These are phyloP conservation scores for Fundulus diaphanus DNA, from an alignment of 2,797 vertebrate genomes.

Conservation along the genomic window DNA sequence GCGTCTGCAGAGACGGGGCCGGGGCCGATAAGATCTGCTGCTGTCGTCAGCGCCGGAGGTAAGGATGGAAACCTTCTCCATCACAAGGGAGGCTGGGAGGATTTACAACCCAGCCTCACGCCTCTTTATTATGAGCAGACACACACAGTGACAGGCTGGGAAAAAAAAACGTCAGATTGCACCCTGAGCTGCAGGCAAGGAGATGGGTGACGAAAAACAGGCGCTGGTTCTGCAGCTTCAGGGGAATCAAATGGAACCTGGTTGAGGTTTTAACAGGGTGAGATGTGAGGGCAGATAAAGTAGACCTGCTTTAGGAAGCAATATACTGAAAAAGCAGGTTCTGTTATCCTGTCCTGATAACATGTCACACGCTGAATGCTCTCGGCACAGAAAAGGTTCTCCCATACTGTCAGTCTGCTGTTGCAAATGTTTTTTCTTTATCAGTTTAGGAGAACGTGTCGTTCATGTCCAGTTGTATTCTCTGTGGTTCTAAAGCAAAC, in stretches of 20 bases:
- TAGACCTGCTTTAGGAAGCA: neutral
- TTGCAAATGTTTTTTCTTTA: no score
- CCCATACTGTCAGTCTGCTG: no score
- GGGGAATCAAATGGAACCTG: neutral
- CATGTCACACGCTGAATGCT: no score
- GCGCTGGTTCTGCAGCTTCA: neutral
- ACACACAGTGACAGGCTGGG: conserved; percentile 20
- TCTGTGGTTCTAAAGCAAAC: no score
- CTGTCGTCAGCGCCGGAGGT: conserved; percentile 35
- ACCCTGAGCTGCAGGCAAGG: conserved; percentile 2
- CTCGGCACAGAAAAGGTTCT: no score
- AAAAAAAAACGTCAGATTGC: conserved; percentile 27
- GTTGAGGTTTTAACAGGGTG: neutral
- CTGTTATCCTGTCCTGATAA: no score
- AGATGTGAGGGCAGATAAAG: neutral
- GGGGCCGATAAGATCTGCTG: conserved; percentile 49
- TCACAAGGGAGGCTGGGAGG: conserved; percentile 23
- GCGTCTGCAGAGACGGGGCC: conserved; percentile 15
- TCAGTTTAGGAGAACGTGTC: no score
- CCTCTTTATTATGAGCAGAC: conserved; percentile 53
- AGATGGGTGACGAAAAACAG: conserved; percentile 6
- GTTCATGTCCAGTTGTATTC: no score
- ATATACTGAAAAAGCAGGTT: neutral
- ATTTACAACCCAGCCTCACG: conserved; percentile 48
- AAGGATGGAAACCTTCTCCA: conserved; percentile 33